These are phyloP conservation scores for Mallotus villosus DNA, from an alignment of 2,797 vertebrate genomes.

Conservation along the genomic window DNA sequence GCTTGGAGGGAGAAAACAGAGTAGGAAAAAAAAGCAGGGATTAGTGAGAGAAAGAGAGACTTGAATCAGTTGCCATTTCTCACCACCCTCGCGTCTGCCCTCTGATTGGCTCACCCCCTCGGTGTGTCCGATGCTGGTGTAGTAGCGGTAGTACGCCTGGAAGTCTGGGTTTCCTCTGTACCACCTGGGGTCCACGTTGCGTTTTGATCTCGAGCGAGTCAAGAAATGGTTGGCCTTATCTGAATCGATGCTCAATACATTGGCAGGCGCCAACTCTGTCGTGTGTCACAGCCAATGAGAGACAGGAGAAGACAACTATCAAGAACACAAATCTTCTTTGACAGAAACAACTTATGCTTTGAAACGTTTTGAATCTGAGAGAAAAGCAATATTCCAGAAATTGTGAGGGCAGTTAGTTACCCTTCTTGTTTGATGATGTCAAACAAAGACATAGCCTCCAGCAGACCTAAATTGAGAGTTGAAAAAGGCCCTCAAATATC, in stretches of 20 bases:
- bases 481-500: neutral
- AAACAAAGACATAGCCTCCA: conserved; percentile 73
- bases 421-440: conserved; percentile 67
- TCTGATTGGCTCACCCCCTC: neutral
- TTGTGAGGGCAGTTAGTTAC: conserved; percentile 35
- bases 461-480: conserved; percentile 51
- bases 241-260: conserved; percentile 54
- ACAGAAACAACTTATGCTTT: no score
- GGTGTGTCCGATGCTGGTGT: conserved; percentile 82
- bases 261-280: conserved; percentile 64
- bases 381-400: neutral
- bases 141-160: conserved; percentile 82
- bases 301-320: neutral
- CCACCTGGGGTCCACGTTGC: conserved; percentile 74
- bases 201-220: conserved; percentile 65
- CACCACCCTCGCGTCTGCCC: neutral
- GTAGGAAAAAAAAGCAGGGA: neutral
- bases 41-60: neutral
- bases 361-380: neutral
- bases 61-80: neutral
- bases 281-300: neutral
- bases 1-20: conserved; percentile 47
- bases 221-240: conserved; percentile 71
- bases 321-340: neutral
- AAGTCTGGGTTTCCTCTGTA: conserved; percentile 77